These are phyloP conservation scores for Cryptocephalus moraei DNA, from an alignment of 2,888 invertebrate genomes.

Conservation along the genomic window DNA sequence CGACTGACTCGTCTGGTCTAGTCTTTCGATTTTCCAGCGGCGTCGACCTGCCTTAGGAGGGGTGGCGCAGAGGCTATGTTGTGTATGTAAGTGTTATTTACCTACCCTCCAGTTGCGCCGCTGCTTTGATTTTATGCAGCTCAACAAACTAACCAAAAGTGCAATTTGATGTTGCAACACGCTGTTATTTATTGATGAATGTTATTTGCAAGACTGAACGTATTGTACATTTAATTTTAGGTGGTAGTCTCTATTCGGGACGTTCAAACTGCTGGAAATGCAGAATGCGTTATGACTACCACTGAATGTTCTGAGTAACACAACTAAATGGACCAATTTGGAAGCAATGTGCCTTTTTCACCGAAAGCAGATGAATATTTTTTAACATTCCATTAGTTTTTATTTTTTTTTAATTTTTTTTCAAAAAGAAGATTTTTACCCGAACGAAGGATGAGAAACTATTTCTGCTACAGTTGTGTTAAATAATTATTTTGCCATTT, in stretches of 20 bases:
- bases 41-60: too few relatives aligned
- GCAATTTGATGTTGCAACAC: conserved; percentile 19
- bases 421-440: conserved; percentile 6
- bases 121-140: conserved; percentile 18
- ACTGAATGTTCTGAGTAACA: conserved; percentile 10
- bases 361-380: conserved; percentile 10
- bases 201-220: background rate
- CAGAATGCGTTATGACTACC: too few relatives aligned
- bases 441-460: background rate
- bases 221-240: conserved; percentile 16
- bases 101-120: too few relatives aligned
- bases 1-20: background rate
- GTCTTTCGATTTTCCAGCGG: background rate
- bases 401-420: conserved; percentile 11
- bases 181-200: background rate
- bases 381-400: conserved; percentile 22
- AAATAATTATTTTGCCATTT: conserved; percentile 32
- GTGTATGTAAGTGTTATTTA: too few relatives aligned
- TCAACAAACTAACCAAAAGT: conserved; percentile 23
- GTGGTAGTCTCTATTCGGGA: too few relatives aligned
- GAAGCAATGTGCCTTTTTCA: conserved; percentile 26
- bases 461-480: conserved; percentile 20
- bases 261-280: too few relatives aligned
- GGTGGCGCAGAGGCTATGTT: too few relatives aligned
- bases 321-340: conserved; percentile 15